Conservation (phyloP, 1,140 invertebrate species). For the Trichonephila clavata region DNA sequence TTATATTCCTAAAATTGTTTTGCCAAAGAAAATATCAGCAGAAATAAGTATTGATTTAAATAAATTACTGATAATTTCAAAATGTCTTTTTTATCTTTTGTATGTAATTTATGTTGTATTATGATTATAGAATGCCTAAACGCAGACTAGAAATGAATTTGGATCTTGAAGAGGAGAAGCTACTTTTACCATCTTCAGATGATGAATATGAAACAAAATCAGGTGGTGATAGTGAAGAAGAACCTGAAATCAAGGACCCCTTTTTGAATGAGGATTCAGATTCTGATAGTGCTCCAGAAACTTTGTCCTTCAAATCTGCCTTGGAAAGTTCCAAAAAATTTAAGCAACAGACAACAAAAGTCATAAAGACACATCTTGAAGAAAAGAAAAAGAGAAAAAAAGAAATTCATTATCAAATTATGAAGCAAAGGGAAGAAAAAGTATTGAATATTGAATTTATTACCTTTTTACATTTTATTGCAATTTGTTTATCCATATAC, state of each 20-base stretch:
- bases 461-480: no score
- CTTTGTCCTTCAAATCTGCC: slow-evolving; percentile 6
- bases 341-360: neutral
- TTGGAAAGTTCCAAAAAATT: neutral
- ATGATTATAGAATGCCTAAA: neutral
- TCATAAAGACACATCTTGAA: slow-evolving; percentile 22
- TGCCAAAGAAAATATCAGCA: no score
- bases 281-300: slow-evolving; percentile 27
- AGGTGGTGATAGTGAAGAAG: slow-evolving; percentile 8
- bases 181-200: slow-evolving; percentile 30
- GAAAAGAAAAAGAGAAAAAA: slow-evolving; percentile 33
- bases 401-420: slow-evolving; percentile 28
- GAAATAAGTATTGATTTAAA: no score
- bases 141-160: neutral
- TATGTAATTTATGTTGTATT: neutral
- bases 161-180: slow-evolving; percentile 14
- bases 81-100: neutral
- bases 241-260: slow-evolving; percentile 19
- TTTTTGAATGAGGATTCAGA: slow-evolving; percentile 41
- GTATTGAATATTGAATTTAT: neutral
- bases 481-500: no score
- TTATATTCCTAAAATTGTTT: no score
- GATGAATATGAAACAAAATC: slow-evolving; percentile 37
- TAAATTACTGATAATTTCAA: neutral
- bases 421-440: slow-evolving; percentile 26